Conservation (phyloP, 1,140 invertebrate species). For the Pogonomyrmex barbatus region DNA sequence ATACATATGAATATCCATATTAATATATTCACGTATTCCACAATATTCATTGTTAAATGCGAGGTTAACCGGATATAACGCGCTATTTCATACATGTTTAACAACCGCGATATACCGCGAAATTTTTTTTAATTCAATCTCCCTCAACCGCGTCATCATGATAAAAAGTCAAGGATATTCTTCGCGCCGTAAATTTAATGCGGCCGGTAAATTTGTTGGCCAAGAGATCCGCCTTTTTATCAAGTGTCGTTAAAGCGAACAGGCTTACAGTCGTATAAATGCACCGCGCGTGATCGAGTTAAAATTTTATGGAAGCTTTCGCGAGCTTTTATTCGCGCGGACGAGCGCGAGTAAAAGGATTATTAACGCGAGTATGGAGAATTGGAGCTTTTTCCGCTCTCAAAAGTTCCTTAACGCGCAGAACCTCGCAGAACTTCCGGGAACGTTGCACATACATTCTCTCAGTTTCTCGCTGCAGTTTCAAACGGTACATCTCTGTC, state of each 20-base stretch:
- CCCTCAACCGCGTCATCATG: not conserved
- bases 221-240: constrained; percentile 40
- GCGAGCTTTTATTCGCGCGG: constrained; percentile 43
- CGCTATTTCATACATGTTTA: not conserved
- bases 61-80: not conserved
- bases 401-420: constrained; percentile 44
- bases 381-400: constrained; percentile 33
- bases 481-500: not conserved
- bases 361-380: constrained; percentile 54
- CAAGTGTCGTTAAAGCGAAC: constrained; percentile 52
- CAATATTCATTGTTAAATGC: constrained; percentile 21
- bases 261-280: constrained; percentile 41
- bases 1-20: not conserved
- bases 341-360: constrained; percentile 51
- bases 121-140: constrained; percentile 6
- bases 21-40: constrained; percentile 11
- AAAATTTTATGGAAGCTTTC: constrained; percentile 48
- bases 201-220: constrained; percentile 26
- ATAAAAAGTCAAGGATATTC: not conserved
- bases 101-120: not conserved
- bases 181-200: not conserved
- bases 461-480: constrained; percentile 36
- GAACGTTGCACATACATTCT: constrained; percentile 48
- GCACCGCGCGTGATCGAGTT: constrained; percentile 45
- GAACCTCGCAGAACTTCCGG: constrained; percentile 33